These are phyloP conservation scores for Cyclargus thomasi DNA, from an alignment of 1,140 invertebrate genomes.

Conservation along the genomic window DNA sequence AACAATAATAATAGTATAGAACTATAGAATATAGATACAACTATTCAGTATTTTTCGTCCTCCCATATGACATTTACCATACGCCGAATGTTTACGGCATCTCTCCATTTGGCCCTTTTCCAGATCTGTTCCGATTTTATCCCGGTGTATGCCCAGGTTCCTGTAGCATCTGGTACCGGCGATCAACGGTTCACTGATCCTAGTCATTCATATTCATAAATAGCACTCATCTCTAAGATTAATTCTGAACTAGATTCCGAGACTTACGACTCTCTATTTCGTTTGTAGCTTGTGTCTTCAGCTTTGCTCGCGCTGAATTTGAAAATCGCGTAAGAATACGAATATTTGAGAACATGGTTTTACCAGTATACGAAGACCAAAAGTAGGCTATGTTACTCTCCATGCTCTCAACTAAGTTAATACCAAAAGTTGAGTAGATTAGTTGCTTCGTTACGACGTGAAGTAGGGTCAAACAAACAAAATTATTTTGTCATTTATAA, in stretches of 20 bases:
- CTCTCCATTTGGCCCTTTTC: neutral
- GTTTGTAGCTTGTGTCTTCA: too few relatives aligned
- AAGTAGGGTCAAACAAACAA: too few relatives aligned
- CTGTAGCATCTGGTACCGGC: neutral
- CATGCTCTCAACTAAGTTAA: too few relatives aligned
- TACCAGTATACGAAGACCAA: too few relatives aligned
- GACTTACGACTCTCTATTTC: neutral
- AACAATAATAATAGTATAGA: too few relatives aligned
- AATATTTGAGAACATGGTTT: too few relatives aligned
- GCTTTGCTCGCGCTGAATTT: too few relatives aligned
- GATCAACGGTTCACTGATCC: conserved; percentile 2
- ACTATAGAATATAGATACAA: neutral
- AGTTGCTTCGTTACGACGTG: too few relatives aligned
- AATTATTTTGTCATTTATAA: too few relatives aligned
- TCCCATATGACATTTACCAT: neutral
- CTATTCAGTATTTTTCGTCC: neutral
- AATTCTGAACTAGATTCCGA: neutral
- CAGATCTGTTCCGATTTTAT: conserved; percentile 1
- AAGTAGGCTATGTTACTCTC: too few relatives aligned
- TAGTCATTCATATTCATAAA: neutral
- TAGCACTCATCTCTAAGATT: neutral
- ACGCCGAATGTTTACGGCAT: neutral
- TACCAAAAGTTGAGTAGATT: too few relatives aligned
- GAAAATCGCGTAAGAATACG: too few relatives aligned
- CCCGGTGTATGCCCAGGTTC: neutral